Percentiles rank a stretch among this genome's conserved stretches.
Conservation (phyloP, 2,888 invertebrate genomes). For the Pyrochroa serraticornis region DNA sequence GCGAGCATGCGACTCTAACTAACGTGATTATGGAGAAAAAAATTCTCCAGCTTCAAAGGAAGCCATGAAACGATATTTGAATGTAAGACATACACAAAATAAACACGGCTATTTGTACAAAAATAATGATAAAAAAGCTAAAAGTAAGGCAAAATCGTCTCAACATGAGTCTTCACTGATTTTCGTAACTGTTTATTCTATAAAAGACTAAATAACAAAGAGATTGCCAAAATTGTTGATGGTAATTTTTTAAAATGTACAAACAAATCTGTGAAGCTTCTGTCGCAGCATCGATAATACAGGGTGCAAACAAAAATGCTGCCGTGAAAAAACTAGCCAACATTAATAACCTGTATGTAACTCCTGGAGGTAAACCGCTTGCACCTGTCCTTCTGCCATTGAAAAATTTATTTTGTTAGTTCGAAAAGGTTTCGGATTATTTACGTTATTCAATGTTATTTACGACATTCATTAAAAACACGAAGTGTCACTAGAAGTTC, state of each 20-base stretch:
- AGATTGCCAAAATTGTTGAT: too few species aligned
- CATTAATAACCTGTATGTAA: constrained; percentile 61
- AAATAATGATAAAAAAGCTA: neutral
- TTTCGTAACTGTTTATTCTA: too few species aligned
- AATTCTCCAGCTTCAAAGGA: neutral
- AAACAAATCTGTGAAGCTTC: neutral
- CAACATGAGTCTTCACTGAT: too few species aligned
- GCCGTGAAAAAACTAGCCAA: constrained; percentile 22
- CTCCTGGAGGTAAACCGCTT: constrained; percentile 58
- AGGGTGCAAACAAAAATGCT: constrained; percentile 10
- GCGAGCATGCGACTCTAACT: constrained; percentile 15
- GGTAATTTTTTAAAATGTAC: too few species aligned
- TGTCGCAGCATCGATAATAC: neutral
- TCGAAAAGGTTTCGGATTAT: too few species aligned
- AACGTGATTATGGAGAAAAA: constrained; percentile 16
- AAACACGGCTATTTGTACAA: too few species aligned
- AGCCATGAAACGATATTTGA: neutral
- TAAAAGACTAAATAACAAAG: too few species aligned
- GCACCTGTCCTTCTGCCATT: constrained; percentile 60
- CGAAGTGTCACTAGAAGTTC: neutral
- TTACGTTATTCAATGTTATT: too few species aligned
- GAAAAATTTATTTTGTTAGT: constrained; percentile 7
- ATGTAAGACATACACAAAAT: too few species aligned
- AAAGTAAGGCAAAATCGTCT: too few species aligned
- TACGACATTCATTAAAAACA: too few species aligned